Evolutionary conservation across 2,113 vertebrate genomes (phyloP).

Genomic region (Manacus vitellinus): DNA sequence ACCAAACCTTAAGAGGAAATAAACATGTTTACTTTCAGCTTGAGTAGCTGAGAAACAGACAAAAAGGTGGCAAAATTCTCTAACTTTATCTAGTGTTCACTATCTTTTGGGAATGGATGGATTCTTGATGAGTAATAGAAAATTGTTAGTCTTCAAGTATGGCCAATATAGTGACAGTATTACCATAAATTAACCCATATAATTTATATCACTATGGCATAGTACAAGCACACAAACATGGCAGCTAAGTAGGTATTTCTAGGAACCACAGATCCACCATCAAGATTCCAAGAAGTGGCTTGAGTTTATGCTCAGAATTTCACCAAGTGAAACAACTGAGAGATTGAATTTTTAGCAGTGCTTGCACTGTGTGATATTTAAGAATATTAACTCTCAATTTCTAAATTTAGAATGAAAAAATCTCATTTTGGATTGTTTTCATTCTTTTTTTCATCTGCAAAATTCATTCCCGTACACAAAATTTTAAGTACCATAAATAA

Average conservation of each 20-base stretch:
- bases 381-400: background rate
- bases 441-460: background rate
- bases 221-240: background rate
- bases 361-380: background rate
- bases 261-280: background rate
- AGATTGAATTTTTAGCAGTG: background rate
- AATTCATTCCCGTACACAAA: background rate
- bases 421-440: background rate
- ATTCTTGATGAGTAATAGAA: background rate
- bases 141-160: background rate
- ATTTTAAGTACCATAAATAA: background rate
- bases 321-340: background rate
- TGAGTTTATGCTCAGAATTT: background rate
- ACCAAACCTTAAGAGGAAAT: background rate
- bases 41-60: background rate
- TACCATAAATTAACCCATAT: background rate
- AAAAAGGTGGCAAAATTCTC: background rate
- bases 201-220: background rate
- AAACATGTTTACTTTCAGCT: background rate
- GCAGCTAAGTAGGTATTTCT: background rate
- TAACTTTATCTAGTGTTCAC: background rate
- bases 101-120: background rate
- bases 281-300: background rate
- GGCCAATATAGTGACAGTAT: background rate
- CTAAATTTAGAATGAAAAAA: background rate